Evolutionary conservation across 2,888 invertebrate genomes (phyloP).

Genomic region (Drosophila gaucha): DNA sequence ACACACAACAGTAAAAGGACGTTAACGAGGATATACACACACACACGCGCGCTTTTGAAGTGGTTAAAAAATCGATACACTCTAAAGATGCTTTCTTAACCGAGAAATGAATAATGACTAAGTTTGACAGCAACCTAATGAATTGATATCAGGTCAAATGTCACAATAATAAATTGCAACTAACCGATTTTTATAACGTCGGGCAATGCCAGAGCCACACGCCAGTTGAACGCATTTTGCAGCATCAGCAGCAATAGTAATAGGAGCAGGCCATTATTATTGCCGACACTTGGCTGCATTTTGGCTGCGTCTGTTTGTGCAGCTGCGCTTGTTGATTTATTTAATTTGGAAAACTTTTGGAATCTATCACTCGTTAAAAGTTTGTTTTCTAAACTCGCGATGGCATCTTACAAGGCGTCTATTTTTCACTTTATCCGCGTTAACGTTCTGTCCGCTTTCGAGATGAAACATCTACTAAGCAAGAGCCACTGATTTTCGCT

Average conservation of each 20-base stretch:
- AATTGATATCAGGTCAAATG: conserved; percentile 26
- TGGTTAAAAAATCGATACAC: conserved; percentile 77
- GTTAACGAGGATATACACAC: conserved; percentile 33
- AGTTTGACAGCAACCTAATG: conserved; percentile 1
- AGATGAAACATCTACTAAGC: conserved; percentile 67
- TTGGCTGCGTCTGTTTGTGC: conserved; percentile 13
- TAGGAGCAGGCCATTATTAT: conserved; percentile 23
- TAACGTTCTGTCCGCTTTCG: conserved; percentile 15
- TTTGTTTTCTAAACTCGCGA: conserved; percentile 24
- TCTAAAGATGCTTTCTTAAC: conserved; percentile 36
- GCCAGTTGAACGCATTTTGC: conserved; percentile 40
- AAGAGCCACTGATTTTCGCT: conserved; percentile 27
- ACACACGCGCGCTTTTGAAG: conserved; percentile 54
- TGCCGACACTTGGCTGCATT: conserved; percentile 38
- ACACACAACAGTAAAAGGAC: conserved; percentile 30
- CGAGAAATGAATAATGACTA: conserved; percentile 5
- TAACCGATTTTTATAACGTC: conserved; percentile 83
- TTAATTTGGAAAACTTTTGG: conserved; percentile 3
- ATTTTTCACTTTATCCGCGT: conserved; percentile 1
- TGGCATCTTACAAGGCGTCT: conserved; percentile 35
- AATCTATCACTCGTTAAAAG: neutral
- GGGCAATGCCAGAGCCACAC: conserved; percentile 69
- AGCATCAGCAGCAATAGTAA: conserved; percentile 45
- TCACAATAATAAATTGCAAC: conserved; percentile 26
- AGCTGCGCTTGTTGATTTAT: neutral